Base-by-base conservation (phyloP, 1,140 invertebrate species). In the Thaumetopoea pityocampa region DNA sequence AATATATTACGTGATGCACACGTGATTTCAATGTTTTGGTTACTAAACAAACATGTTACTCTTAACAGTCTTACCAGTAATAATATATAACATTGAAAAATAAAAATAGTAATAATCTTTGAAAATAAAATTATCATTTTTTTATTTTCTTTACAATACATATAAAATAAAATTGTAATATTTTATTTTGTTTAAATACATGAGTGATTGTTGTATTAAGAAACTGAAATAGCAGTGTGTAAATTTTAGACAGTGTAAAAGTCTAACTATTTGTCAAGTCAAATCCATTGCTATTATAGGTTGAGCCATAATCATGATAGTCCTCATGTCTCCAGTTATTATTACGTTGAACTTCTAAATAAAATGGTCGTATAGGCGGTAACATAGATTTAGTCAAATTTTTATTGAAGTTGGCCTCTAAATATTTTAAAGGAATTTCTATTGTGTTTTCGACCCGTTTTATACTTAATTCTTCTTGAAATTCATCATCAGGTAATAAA, bases 331-430 rank as follows among this genome's bases (percentile, higher is more conserved):
- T 67, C 57, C 64, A 69, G 18, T 65, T 46, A 45, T 59, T 76
- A 33, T 66, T 58, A 6, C 37, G 28, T 23, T 62, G 57, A 30
- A 81, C 69, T 36, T 78, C 61, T 35, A 81, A 60, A 55, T 74
- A 77, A 36, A 51, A 55, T 8, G 68, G 51, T 43, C 59, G 52
- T 18, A 40, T 56, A 14, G 56, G 17, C 4, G 64, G 66, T 29
- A 67, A 17, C 57, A 71, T 73, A 7, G 71, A 72, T 10, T 52
- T 61, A 5, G n/a, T n/a, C 2, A 10, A 12, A 0, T 8, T 27
- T 27, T 12, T 7, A 9, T 5, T 4, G 15, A 3, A 24, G 3
- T 24, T 30, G 5, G 9, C 32, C 9, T 45, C 42, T 9, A 23
- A 8, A 24, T 12, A 29, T 32, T 41, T 32, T 4, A 10, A 22